Evolutionary conservation across 1,140 invertebrate species (phyloP).

Genomic region (Tribolium madens): DNA sequence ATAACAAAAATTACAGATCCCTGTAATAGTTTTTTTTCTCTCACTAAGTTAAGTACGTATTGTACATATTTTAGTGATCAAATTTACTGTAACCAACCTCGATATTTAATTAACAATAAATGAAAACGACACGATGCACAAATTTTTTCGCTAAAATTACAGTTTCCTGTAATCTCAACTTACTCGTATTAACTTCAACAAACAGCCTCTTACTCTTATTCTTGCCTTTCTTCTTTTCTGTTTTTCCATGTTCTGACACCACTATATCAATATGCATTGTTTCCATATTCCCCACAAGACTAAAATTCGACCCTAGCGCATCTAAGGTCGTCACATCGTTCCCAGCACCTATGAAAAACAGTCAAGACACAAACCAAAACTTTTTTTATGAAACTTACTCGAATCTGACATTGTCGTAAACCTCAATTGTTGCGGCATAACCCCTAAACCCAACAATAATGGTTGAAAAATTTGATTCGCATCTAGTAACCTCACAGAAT

Average conservation of each 20-base stretch:
- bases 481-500: slow-evolving; percentile 85
- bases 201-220: slow-evolving; percentile 63
- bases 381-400: slow-evolving; percentile 48
- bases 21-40: too few relatives aligned
- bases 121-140: too few relatives aligned
- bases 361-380: slow-evolving; percentile 20
- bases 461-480: slow-evolving; percentile 95
- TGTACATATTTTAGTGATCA: too few relatives aligned
- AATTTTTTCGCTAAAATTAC: too few relatives aligned
- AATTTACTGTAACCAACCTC: too few relatives aligned
- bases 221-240: slow-evolving; percentile 65
- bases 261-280: slow-evolving; percentile 93
- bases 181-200: slow-evolving; percentile 57
- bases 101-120: too few relatives aligned
- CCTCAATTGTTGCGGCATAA: slow-evolving; percentile 88
- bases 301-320: slow-evolving; percentile 91
- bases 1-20: too few relatives aligned
- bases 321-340: slow-evolving; percentile 78
- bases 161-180: background rate
- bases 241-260: slow-evolving; percentile 82
- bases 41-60: too few relatives aligned
- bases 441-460: slow-evolving; percentile 83
- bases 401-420: slow-evolving; percentile 64
- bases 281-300: slow-evolving; percentile 87
- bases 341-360: slow-evolving; percentile 63